These are phyloP conservation scores for Morpho achilles DNA, from an alignment of 2,888 invertebrate species.

Conservation along the genomic window DNA sequence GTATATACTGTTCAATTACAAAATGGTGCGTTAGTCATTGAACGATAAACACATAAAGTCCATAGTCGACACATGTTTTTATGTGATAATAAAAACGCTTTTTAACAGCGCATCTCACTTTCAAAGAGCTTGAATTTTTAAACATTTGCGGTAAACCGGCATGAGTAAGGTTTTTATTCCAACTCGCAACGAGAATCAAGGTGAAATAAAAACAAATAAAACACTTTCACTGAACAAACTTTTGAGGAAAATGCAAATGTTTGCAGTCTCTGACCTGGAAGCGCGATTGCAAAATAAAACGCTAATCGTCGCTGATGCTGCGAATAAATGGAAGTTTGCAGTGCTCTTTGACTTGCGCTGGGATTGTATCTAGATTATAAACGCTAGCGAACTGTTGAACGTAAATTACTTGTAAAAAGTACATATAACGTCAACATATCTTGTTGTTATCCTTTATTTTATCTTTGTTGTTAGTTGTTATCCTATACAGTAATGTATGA, in stretches of 20 bases:
- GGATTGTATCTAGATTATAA: background rate
- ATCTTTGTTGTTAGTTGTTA: too few relatives aligned
- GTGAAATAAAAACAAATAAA: constrained; percentile 12
- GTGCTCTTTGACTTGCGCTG: constrained; percentile 15
- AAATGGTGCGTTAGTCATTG: too few relatives aligned
- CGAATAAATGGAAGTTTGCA: constrained; percentile 15
- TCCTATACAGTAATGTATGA: too few relatives aligned
- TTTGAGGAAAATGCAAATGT: constrained; percentile 23
- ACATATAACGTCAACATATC: too few relatives aligned
- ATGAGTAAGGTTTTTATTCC: constrained; percentile 13
- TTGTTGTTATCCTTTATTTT: too few relatives aligned
- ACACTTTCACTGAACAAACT: constrained; percentile 27
- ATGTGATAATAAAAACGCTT: constrained; percentile 3
- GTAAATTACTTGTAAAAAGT: too few relatives aligned
- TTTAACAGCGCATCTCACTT: constrained; percentile 11
- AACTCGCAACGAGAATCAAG: constrained; percentile 11
- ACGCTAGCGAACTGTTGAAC: background rate
- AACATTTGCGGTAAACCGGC: constrained; percentile 10
- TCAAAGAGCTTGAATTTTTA: constrained; percentile 10
- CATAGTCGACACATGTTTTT: background rate
- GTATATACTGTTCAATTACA: too few relatives aligned
- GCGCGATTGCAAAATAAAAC: constrained; percentile 16
- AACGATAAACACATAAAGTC: too few relatives aligned
- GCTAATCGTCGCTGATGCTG: constrained; percentile 7
- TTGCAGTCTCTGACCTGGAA: constrained; percentile 25